These are phyloP conservation scores for Silurus lanzhouensis DNA, from an alignment of 2,797 vertebrate species.

Conservation along the genomic window DNA sequence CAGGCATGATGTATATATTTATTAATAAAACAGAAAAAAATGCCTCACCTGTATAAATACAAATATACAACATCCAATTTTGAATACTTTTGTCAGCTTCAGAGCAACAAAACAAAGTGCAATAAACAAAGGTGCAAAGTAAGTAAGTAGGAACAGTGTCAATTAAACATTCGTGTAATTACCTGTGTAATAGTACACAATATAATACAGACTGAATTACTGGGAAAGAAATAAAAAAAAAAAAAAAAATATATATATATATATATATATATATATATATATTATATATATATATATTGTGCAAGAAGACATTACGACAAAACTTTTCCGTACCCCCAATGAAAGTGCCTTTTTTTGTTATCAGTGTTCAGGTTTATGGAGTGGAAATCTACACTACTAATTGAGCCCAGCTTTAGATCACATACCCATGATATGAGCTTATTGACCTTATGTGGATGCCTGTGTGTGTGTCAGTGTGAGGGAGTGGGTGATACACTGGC, in stretches of 20 bases:
- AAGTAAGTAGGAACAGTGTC: too few relatives aligned
- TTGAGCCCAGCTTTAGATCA: slow-evolving; percentile 50
- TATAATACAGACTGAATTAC: not conserved
- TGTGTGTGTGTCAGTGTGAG: slow-evolving; percentile 38
- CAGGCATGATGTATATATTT: too few relatives aligned
- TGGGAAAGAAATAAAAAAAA: too few relatives aligned
- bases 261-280: too few relatives aligned
- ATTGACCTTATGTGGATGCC: slow-evolving; percentile 50
- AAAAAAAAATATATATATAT: too few relatives aligned
- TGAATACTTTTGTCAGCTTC: not conserved
- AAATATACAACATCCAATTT: not conserved
- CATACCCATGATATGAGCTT: slow-evolving; percentile 48
- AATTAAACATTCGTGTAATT: not conserved
- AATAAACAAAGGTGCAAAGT: not conserved
- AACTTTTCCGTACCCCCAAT: slow-evolving; percentile 20
- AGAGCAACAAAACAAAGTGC: not conserved
- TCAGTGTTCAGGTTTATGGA: slow-evolving; percentile 47
- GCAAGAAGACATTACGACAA: slow-evolving; percentile 5
- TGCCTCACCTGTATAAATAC: not conserved
- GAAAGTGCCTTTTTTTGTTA: slow-evolving; percentile 39
- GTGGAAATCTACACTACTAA: slow-evolving; percentile 49
- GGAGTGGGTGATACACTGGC: not conserved
- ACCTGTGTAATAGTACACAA: not conserved
- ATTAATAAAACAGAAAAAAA: too few relatives aligned
- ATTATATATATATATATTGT: too few relatives aligned